Conservation (phyloP, 2,113 vertebrate genomes). For the Chloebia gouldiae region DNA sequence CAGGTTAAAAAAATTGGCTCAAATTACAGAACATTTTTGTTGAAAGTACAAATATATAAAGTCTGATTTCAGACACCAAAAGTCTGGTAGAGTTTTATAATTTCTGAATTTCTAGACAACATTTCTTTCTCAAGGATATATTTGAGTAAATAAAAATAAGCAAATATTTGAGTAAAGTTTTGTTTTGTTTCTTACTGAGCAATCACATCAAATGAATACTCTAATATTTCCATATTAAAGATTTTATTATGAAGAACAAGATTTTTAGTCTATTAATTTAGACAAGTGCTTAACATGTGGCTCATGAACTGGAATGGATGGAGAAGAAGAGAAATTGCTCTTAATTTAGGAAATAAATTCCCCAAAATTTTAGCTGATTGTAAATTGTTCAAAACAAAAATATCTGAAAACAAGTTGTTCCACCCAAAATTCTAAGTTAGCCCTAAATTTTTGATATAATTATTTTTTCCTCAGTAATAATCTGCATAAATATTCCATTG, state of each 20-base stretch:
- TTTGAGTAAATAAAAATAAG: no score
- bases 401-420: not conserved
- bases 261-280: not conserved
- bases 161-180: not conserved
- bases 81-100: not conserved
- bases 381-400: not conserved
- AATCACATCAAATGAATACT: not conserved
- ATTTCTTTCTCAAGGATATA: not conserved
- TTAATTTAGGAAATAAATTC: not conserved
- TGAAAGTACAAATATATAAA: not conserved
- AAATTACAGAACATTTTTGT: not conserved
- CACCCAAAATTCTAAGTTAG: not conserved
- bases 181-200: not conserved
- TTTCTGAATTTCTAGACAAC: not conserved
- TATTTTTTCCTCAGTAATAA: not conserved
- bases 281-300: not conserved
- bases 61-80: not conserved
- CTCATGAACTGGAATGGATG: accelerated
- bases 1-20: not conserved
- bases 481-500: not conserved
- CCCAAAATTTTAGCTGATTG: not conserved
- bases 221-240: not conserved
- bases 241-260: not conserved
- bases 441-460: not conserved
- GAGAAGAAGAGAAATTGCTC: not conserved